Base-by-base conservation (phyloP, 2,113 vertebrate genomes). In the Dasypus novemcinctus region DNA sequence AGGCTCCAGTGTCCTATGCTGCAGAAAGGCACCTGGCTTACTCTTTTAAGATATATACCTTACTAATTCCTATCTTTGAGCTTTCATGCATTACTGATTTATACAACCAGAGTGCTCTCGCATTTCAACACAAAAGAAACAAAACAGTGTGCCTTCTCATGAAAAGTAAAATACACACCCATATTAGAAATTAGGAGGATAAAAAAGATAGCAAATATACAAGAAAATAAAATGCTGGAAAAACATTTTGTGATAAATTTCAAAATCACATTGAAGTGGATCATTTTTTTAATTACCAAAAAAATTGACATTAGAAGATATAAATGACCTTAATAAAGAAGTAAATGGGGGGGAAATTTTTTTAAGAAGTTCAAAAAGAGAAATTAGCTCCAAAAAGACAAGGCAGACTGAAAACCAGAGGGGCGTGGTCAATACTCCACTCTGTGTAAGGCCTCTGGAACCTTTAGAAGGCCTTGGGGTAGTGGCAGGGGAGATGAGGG, bases 211-310 rank as follows among this genome's bases (percentile, higher is more conserved):
- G 12, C n/a, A 79, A 68, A 18, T 29, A 27, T 11, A 88, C 20
- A 75, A 79, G 57, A 90, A 93, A 0, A 71, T 71, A 95, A 75
- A 82, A 87, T 0, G 1, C 7, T 18, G 78, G 52, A 25, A 80
- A 72, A 95, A 64, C 12, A 15, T 31, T 82, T 6, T 68, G 38
- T 13, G 66, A 21, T 78, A 21, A 43, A 31, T 75, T 80, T 88
- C 80, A 69, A 97, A 72, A 82, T 75, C 80, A 59, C 41, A 23
- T 63, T 43, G 71, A 68, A 87, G 63, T 96, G 64, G 36, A 74
- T 57, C 17, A 11, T 81, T 92, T 93, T 41, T 68, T 87, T 61
- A 66, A 57, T 66, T 27, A 66, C 10, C 38, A 20, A 54, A 52
- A 18, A 27, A 36, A 36, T 33, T 71, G 14, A 84, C 4, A 25